These are phyloP conservation scores for Cassiopea xamachana DNA, from an alignment of 30 jellyfish, hydroid and myxozoan species.

Conservation along the genomic window DNA sequence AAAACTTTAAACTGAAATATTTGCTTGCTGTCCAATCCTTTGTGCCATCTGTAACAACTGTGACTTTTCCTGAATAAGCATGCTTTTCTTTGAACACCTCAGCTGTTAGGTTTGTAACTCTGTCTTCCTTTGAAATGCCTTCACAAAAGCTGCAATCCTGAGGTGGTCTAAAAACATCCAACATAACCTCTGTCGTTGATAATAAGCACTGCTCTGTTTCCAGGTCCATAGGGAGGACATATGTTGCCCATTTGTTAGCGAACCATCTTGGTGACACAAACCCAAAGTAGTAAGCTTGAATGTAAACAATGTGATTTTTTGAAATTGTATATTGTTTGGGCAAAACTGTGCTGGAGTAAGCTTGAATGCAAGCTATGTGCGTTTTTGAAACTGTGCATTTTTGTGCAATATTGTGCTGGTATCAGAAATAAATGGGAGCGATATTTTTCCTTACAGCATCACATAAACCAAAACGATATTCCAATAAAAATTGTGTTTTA, in stretches of 20 bases:
- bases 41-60: conserved; percentile 87
- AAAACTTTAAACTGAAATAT: conserved; percentile 68
- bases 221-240: conserved; percentile 60
- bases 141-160: conserved; percentile 85
- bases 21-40: conserved; percentile 90
- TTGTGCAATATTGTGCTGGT: no score
- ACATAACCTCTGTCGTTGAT: conserved; percentile 65
- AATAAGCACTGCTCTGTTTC: conserved; percentile 69
- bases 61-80: conserved; percentile 90
- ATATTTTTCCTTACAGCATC: no score
- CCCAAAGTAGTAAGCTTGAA: conserved; percentile 22
- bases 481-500: no score
- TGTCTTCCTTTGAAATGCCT: conserved; percentile 69
- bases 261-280: conserved; percentile 33
- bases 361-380: no score
- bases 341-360: neutral
- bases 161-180: conserved; percentile 91
- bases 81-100: conserved; percentile 79
- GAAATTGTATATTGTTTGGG: neutral
- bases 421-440: no score
- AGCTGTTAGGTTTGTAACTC: conserved; percentile 77
- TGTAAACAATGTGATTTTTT: neutral
- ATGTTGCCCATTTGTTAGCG: conserved; percentile 58
- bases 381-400: no score
- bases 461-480: no score